Evolutionary conservation across 2,888 invertebrate species (phyloP).

Genomic region (Nemurella pictetii): DNA sequence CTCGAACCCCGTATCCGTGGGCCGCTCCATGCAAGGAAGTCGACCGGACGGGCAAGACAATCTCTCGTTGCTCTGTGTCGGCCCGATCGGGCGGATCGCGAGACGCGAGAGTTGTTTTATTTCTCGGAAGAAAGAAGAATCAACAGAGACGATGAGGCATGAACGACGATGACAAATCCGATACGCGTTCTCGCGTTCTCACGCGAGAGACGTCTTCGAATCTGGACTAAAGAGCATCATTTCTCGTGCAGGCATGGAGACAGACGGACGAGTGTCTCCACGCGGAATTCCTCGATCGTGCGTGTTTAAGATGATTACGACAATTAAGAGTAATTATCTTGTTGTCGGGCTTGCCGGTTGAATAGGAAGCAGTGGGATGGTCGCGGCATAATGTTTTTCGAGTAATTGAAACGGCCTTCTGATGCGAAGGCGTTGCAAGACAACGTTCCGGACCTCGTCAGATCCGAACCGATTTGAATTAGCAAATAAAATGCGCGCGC

Average conservation of each 20-base stretch:
- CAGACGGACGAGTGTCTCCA: neutral
- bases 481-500: neutral
- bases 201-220: neutral
- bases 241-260: neutral
- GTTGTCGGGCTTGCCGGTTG: neutral
- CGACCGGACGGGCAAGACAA: neutral
- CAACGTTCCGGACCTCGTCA: neutral
- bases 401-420: neutral
- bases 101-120: neutral
- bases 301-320: neutral
- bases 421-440: too few relatives aligned
- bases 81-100: too few relatives aligned
- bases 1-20: neutral
- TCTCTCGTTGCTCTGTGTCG: neutral
- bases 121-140: neutral
- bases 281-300: neutral
- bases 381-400: neutral
- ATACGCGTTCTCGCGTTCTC: neutral
- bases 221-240: neutral
- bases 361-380: neutral
- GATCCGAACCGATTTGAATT: neutral
- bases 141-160: neutral
- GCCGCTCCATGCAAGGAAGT: neutral
- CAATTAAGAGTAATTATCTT: neutral
- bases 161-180: neutral